phyloP scores from a whole-genome alignment of 1,140 invertebrate species.

The Danaus plexippus region DNA sequence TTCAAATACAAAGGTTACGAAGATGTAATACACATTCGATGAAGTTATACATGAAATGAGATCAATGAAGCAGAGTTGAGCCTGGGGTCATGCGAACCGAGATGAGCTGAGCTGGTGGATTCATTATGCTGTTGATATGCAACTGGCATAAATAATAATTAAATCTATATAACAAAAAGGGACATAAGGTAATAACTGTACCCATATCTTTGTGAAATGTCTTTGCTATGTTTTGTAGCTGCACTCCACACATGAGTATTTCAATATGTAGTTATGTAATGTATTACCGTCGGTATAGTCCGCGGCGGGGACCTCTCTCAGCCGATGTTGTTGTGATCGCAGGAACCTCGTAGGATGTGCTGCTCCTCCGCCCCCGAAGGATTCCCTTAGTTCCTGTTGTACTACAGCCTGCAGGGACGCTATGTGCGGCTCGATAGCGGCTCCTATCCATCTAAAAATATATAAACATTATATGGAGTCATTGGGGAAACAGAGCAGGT shows the following conservation, averaged over 20 bases:
- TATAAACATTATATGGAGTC: background rate
- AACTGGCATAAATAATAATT: no score
- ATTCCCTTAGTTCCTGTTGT: conserved; percentile 88
- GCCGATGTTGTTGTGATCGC: conserved; percentile 87
- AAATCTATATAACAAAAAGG: no score
- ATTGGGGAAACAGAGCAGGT: no score
- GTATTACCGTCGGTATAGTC: conserved; percentile 68
- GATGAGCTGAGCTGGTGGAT: no score
- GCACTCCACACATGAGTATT: background rate
- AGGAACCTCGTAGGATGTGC: conserved; percentile 85
- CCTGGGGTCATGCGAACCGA: no score
- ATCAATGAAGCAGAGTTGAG: background rate
- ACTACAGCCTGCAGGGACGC: conserved; percentile 90
- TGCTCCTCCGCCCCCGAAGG: conserved; percentile 85
- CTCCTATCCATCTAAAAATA: conserved; percentile 84
- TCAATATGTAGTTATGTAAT: background rate
- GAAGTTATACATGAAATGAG: background rate
- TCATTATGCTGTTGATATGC: no score
- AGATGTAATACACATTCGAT: no score
- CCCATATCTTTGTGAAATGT: background rate
- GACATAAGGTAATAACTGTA: no score
- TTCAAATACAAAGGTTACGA: no score
- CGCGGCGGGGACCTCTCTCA: conserved; percentile 76
- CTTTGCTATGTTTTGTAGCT: no score
- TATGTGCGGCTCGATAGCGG: conserved; percentile 89